These are phyloP conservation scores for Dasypus novemcinctus DNA, from an alignment of 2,113 vertebrate species.

Conservation along the genomic window DNA sequence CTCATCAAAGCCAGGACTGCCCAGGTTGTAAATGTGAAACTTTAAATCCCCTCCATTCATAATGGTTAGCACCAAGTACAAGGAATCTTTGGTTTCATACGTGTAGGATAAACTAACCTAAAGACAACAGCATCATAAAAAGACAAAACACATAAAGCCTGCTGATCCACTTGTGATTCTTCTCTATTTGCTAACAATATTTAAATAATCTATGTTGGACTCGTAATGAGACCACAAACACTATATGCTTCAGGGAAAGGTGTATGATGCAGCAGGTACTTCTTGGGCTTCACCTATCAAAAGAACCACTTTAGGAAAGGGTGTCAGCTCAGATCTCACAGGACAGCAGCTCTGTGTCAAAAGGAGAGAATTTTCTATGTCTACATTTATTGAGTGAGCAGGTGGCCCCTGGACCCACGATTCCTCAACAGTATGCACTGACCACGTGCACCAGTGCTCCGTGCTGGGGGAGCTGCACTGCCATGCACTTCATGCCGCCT, in stretches of 20 bases:
- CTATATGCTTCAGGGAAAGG: neutral
- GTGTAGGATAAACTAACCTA: constrained; percentile 88
- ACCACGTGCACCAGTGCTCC: rapidly evolving
- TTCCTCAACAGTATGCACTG: neutral
- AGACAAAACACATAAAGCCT: neutral
- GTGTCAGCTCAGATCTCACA: neutral
- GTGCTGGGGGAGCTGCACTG: too few species aligned
- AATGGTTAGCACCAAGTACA: constrained; percentile 88
- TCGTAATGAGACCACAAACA: neutral
- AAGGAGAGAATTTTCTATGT: neutral
- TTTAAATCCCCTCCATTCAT: constrained; percentile 91
- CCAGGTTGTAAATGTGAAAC: constrained; percentile 96
- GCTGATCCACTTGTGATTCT: neutral
- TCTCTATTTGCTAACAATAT: neutral
- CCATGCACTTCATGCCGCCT: rapidly evolving
- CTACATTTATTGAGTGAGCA: neutral
- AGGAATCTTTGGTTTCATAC: constrained; percentile 85
- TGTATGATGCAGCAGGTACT: rapidly evolving
- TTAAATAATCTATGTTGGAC: rapidly evolving
- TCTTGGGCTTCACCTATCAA: rapidly evolving
- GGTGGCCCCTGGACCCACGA: rapidly evolving
- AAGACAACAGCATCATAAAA: neutral
- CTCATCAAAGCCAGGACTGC: constrained; percentile 92
- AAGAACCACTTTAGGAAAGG: neutral
- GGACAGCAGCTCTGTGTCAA: neutral